These are phyloP conservation scores for Oeneis ivallda DNA, from an alignment of 2,888 invertebrate genomes.

Conservation along the genomic window DNA sequence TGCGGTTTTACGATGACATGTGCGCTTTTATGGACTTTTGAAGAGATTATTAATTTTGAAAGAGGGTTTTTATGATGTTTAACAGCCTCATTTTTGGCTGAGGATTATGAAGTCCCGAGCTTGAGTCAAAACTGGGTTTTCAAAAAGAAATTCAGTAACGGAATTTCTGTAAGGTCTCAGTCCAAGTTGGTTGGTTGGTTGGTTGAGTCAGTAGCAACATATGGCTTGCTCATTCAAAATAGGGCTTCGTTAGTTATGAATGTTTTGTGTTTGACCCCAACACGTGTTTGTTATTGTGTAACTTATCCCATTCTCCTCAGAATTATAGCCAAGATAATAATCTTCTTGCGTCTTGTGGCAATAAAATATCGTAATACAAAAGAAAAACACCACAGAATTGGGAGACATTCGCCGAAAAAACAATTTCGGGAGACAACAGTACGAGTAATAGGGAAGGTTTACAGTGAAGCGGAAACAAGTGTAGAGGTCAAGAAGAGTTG, in stretches of 20 bases:
- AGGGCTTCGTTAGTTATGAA: too few species aligned
- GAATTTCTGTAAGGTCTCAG: too few species aligned
- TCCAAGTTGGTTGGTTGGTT: too few species aligned
- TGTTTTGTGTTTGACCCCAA: background rate
- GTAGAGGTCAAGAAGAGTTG: background rate
- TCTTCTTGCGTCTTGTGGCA: background rate
- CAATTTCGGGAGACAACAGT: background rate
- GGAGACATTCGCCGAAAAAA: background rate
- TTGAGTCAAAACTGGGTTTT: too few species aligned
- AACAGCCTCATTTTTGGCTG: too few species aligned
- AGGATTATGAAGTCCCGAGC: too few species aligned
- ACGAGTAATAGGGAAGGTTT: background rate
- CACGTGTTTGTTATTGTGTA: background rate
- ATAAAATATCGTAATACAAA: background rate
- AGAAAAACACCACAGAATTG: background rate
- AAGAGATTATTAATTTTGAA: background rate
- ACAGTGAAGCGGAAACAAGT: background rate
- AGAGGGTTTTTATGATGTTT: background rate
- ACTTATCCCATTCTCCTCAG: background rate
- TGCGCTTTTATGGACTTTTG: background rate
- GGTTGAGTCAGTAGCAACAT: too few species aligned
- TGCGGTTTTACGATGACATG: slow-evolving; percentile 10
- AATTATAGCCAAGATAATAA: background rate
- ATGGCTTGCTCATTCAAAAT: too few species aligned
- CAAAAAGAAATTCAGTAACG: too few species aligned